Evolutionary conservation across 2,113 vertebrate genomes (phyloP).

Genomic region (Oostethus manadensis): DNA sequence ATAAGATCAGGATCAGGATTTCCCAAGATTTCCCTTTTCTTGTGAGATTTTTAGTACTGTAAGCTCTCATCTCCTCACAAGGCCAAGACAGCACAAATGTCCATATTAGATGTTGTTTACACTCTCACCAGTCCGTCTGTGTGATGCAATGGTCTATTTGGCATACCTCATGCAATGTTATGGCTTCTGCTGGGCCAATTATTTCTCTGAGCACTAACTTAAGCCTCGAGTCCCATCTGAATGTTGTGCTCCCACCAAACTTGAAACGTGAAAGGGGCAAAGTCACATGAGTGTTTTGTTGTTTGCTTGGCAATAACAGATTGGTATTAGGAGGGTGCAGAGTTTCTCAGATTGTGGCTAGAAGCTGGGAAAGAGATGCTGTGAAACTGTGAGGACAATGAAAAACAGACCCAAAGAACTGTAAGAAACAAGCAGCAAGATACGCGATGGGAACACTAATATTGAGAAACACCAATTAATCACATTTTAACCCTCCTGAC

Average conservation of each 20-base stretch:
- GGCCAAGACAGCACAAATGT: slow-evolving; percentile 34
- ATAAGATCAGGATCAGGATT: slow-evolving; percentile 16
- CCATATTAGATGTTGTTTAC: slow-evolving; percentile 24
- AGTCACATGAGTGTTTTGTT: slow-evolving; percentile 36
- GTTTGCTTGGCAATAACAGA: slow-evolving; percentile 27
- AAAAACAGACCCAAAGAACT: not conserved
- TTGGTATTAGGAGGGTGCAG: slow-evolving; percentile 16
- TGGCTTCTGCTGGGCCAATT: slow-evolving; percentile 45
- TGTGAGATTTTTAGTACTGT: slow-evolving; percentile 34
- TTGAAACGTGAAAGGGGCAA: slow-evolving; percentile 42
- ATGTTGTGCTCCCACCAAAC: slow-evolving; percentile 38
- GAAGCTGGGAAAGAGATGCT: slow-evolving; percentile 21
- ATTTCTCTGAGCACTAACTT: slow-evolving; percentile 22
- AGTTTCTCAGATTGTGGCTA: slow-evolving; percentile 43
- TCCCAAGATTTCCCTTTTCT: slow-evolving; percentile 22
- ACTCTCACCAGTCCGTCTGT: slow-evolving; percentile 13
- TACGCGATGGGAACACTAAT: not conserved
- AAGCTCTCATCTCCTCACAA: slow-evolving; percentile 38
- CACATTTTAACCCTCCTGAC: not conserved
- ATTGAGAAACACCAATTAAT: not conserved
- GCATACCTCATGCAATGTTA: slow-evolving; percentile 52
- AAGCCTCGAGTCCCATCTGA: slow-evolving; percentile 26
- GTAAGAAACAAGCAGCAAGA: not conserved
- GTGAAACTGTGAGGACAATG: not conserved
- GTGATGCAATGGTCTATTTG: slow-evolving; percentile 50